Base-by-base conservation (phyloP, 2,888 invertebrate genomes). In the Fragum whitleyi region DNA sequence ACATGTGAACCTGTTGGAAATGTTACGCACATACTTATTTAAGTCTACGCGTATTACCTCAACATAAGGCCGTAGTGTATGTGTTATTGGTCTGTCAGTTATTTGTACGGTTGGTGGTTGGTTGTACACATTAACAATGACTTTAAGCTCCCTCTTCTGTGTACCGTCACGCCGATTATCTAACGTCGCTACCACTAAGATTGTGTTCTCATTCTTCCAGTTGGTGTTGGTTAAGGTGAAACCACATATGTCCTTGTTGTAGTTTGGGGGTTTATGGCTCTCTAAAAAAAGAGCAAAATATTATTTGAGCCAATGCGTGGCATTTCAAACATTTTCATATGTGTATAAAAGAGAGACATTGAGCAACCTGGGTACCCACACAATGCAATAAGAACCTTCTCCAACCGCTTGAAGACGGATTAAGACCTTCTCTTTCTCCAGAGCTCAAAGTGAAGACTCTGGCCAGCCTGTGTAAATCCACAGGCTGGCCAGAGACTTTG, bases 91-190 rank as follows among this genome's bases (percentile, higher is more conserved):
- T 26, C 61, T 80, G 3, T 82, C 74, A 19, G 86, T 83, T 11
- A 84, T 84, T 42, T 79, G 74, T 0, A 77, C 79, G 14, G 74
- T 74, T 26, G 74, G 68, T 23, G 83, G 84, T 21, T 86, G 83
- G 39, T 85, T 86, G 14, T 83, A 81, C 23, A 88, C 80, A 57
- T 85, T 75, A 9, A 85, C 87, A 19, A 72, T 74, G 9, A 90
- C 61, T 1, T 55, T 67, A 14, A 90, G 75, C 1, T 74, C 57
- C 26, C 85, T 80, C 0, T 61, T 79, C 28, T 87, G 87, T 61
- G 86, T 87, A 23, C 87, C 83, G 47, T 91, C 90, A 68, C 86
- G 79, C 21, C 84, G 39, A 1, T 85, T 84, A 74, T 91, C 90
- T 1, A 90, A 68, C 0, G 89, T 89, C 1, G 89, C 90, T 39